Evolutionary conservation across 2,888 invertebrate genomes (phyloP), one percentile per base, ranked within the genome.

Genomic region (Acleris laterana): DNA sequence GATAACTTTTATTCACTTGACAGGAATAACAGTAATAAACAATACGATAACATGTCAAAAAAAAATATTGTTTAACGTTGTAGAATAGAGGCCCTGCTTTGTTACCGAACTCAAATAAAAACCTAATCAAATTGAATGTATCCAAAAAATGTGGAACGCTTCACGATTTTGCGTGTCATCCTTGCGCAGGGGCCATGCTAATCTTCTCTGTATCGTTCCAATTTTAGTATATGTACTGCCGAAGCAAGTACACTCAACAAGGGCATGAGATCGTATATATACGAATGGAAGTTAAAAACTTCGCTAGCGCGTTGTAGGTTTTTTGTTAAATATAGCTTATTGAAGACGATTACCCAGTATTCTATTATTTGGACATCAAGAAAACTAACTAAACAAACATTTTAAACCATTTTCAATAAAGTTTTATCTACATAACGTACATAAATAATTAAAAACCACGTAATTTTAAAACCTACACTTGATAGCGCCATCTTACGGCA

Each of bases 101-200:
- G 25, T 7, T 7, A 25, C 3, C 2, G 9, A 28, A 28, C 28
- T 2, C 7, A 32, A 32, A 32, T 9, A 9, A 32, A 32, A 32
- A 9, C 3, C 32, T 32, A 9, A 2, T 32, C 25, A 25, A 50
- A 11, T 11, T 16, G 5, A 50, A 60, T 63, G 1, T 69, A 52
- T 61, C 51, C 76, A 82, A 84, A 84, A 85, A 84, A 85, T 84
- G 83, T 85, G 83, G 84, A 84, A 84, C 84, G 84, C 84, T 84
- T 84, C 84, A 84, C 84, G 84, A 84, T 84, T 84, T 85, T 85
- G 84, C 85, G 85, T 85, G 85, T 85, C 85, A 85, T 85, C 84
- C 84, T 85, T 85, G 84, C 85, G 84, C 85, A 85, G 84, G 85
- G 85, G 85, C 85, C 85, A 85, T 85, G 85, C 85, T 85, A 85